Base-by-base conservation (phyloP, 1,140 invertebrate genomes). In the Drosophila chauvacae region DNA sequence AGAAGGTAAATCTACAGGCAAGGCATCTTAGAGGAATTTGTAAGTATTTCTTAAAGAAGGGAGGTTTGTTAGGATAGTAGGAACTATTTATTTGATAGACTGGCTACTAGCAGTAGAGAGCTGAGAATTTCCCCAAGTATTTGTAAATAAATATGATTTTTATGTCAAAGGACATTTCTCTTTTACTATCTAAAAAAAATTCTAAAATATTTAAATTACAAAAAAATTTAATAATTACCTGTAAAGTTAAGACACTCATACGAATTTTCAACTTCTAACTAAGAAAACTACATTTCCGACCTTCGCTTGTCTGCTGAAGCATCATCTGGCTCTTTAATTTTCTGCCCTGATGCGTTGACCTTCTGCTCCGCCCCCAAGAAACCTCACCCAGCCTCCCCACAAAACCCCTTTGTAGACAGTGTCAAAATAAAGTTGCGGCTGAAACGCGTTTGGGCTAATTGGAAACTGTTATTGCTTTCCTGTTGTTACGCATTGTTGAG, bases 401-500 rank as follows among this genome's bases (percentile, higher is more conserved):
- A 57, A 41, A 33, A 18, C 41, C 20, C 57, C n/a, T 39, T 44
- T 30, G 13, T 41, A 74, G 41, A 68, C 61, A 74, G 71, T 76
- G 73, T 76, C 71, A 56, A 76, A 75, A 72, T 41, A 57, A 72
- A 72, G 47, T 48, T 71, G 68, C 42, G 65, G 33, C 64, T 33
- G 16, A 56, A 70, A 45, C 48, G 71, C 72, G 61, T 53, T 58
- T 64, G 44, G 45, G 57, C 48, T 81, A 81, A 81, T 81, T 80
- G 48, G 71, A 60, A 75, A 75, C 48, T 42, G 72, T 81, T 81
- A 77, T 81, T 80, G 77, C 78, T 76, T 76, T 81, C 65, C 50
- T 65, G 72, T 66, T 63, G 57, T 77, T 76, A 74, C 71, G 71
- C 71, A 73, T 73, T 80, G 77, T 73, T 73, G 68, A 64, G 35